Evolutionary conservation across 2,797 vertebrate species (phyloP).

Genomic region (Thripadectes ignobilis): DNA sequence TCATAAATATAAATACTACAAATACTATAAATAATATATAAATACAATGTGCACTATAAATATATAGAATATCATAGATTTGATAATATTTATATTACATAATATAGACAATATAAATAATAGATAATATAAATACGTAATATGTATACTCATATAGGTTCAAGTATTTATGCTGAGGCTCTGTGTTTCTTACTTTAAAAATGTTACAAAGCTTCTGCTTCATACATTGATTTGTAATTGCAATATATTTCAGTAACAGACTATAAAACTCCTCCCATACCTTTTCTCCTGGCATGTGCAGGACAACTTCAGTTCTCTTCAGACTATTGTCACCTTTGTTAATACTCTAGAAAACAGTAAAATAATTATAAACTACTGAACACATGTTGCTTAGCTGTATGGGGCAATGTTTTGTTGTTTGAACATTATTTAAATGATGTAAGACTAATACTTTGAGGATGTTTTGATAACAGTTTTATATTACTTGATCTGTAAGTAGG

Average conservation of each 20-base stretch:
- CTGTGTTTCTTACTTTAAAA: neutral
- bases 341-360: neutral
- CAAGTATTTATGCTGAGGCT: neutral
- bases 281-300: neutral
- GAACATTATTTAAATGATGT: accelerated
- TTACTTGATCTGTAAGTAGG: neutral
- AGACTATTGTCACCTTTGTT: neutral
- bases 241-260: neutral
- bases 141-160: neutral
- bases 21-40: neutral
- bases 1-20: neutral
- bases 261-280: neutral
- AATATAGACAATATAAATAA: neutral
- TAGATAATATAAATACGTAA: neutral
- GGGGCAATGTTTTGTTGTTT: neutral
- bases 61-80: neutral
- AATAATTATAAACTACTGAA: neutral
- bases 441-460: neutral
- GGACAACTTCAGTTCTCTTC: neutral
- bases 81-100: neutral
- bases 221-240: neutral
- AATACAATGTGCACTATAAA: neutral
- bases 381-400: neutral
- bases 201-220: neutral
- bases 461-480: neutral